These are phyloP conservation scores for Hyphantria cunea DNA, from an alignment of 1,140 invertebrate species.

Conservation along the genomic window DNA sequence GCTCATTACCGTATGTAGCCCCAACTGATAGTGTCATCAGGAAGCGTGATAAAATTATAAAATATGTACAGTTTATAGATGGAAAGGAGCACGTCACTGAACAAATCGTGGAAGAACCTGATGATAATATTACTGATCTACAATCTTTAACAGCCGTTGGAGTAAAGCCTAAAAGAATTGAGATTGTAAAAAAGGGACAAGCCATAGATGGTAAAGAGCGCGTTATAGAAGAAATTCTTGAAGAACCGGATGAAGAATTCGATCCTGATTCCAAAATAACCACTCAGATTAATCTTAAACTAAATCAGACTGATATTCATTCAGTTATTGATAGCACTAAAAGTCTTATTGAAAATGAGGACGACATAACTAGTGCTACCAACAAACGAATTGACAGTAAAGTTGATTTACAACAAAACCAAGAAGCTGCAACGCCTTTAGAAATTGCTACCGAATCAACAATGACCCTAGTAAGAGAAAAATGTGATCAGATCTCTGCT, in stretches of 20 bases:
- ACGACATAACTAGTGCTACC: no score
- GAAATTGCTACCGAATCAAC: no score
- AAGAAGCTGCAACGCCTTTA: no score
- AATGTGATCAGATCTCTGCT: no score
- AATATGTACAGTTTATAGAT: background rate
- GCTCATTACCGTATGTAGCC: no score
- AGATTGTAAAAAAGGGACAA: background rate
- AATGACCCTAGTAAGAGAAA: no score
- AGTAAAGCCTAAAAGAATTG: conserved; percentile 1
- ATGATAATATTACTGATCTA: conserved; percentile 84
- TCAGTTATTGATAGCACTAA: background rate
- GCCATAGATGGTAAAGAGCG: background rate
- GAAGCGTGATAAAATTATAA: conserved; percentile 1
- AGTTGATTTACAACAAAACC: no score
- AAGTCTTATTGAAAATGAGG: no score
- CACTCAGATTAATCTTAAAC: conserved; percentile 41
- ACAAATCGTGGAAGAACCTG: background rate
- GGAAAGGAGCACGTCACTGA: conserved; percentile 1
- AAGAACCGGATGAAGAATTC: conserved; percentile 83
- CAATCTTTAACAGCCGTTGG: background rate
- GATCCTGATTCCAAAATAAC: conserved; percentile 39
- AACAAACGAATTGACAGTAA: no score
- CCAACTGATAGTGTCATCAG: no score
- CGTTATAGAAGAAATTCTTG: conserved; percentile 84
- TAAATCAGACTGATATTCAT: conserved; percentile 33